Conservation (phyloP, 2,888 invertebrate species). For the Mythimna impura region DNA sequence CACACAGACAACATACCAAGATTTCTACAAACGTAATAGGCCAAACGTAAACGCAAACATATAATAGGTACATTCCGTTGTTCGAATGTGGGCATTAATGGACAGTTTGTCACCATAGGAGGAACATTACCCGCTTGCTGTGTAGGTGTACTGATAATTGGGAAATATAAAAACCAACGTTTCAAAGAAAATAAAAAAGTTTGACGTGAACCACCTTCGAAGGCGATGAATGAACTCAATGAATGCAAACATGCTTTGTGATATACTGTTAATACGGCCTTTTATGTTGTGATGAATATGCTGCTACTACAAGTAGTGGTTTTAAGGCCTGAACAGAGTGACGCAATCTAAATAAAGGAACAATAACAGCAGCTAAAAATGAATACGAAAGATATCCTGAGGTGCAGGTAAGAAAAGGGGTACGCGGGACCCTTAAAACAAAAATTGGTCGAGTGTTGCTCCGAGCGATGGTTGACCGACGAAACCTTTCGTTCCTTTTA, state of each 20-base stretch:
- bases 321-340: slow-evolving; percentile 64
- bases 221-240: slow-evolving; percentile 33
- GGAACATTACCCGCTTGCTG: slow-evolving; percentile 33
- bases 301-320: slow-evolving; percentile 40
- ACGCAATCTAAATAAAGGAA: slow-evolving; percentile 67
- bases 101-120: slow-evolving; percentile 49
- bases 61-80: slow-evolving; percentile 19
- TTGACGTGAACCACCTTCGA: slow-evolving; percentile 6
- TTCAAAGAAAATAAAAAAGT: slow-evolving; percentile 38
- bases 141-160: slow-evolving; percentile 57
- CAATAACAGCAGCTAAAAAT: slow-evolving; percentile 68
- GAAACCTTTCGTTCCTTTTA: slow-evolving; percentile 80
- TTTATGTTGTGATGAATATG: slow-evolving; percentile 46
- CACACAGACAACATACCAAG: slow-evolving; percentile 9
- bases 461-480: slow-evolving; percentile 80
- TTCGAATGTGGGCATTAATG: slow-evolving; percentile 48
- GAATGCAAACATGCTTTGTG: slow-evolving; percentile 29
- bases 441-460: slow-evolving; percentile 83
- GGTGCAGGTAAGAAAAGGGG: slow-evolving; percentile 86
- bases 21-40: slow-evolving; percentile 7
- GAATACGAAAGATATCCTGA: slow-evolving; percentile 71
- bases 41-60: slow-evolving; percentile 9
- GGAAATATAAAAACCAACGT: slow-evolving; percentile 32
- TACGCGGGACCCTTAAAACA: slow-evolving; percentile 77
- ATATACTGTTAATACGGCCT: slow-evolving; percentile 43